Evolutionary conservation across 2,888 invertebrate genomes (phyloP).

Genomic region (Uloborus plumipes): DNA sequence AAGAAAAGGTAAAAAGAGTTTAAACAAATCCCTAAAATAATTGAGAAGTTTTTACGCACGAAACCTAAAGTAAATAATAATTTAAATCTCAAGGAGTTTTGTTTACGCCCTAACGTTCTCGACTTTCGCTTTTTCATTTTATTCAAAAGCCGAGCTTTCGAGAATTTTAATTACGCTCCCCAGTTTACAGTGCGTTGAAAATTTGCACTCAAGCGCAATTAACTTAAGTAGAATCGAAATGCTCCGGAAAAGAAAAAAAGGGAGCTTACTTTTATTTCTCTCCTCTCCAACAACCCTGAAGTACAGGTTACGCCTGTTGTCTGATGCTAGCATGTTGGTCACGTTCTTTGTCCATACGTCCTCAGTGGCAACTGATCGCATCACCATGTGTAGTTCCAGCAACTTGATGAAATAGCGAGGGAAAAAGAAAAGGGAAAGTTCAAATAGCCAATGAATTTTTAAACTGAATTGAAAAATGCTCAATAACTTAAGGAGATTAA

Average conservation of each 20-base stretch:
- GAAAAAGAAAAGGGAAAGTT: background rate
- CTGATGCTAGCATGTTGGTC: constrained; percentile 73
- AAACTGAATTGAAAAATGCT: too few species aligned
- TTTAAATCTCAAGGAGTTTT: background rate
- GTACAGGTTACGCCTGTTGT: constrained; percentile 83
- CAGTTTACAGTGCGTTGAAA: background rate
- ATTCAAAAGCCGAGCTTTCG: background rate
- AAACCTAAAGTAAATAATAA: constrained; percentile 5
- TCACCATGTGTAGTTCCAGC: constrained; percentile 84
- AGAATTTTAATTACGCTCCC: constrained; percentile 10
- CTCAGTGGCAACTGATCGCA: constrained; percentile 75
- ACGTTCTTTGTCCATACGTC: constrained; percentile 62
- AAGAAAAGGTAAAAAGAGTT: too few species aligned
- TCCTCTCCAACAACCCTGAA: constrained; percentile 79
- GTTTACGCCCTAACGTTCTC: background rate
- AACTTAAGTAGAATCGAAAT: background rate
- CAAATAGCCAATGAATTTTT: background rate
- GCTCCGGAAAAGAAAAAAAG: background rate
- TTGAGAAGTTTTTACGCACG: too few species aligned
- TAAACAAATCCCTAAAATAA: too few species aligned
- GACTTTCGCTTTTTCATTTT: background rate
- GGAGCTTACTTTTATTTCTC: constrained; percentile 50
- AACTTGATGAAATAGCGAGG: constrained; percentile 74
- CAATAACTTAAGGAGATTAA: too few species aligned
- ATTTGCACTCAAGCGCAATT: constrained; percentile 7